Evolutionary conservation across 2,888 invertebrate species (phyloP).

Genomic region (Pyrgus malvae): DNA sequence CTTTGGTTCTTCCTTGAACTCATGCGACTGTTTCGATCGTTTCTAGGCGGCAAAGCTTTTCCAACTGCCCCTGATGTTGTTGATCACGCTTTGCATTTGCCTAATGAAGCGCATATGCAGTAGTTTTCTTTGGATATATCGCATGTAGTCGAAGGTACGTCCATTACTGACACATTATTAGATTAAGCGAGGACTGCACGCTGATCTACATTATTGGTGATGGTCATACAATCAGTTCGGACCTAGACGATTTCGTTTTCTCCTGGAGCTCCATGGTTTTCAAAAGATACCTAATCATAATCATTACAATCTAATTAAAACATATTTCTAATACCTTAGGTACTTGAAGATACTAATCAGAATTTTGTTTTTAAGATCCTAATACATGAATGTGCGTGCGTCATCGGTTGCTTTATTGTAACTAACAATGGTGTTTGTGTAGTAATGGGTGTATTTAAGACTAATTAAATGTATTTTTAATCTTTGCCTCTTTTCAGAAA

Average conservation of each 20-base stretch:
- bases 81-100: slow-evolving; percentile 83
- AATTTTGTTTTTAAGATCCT: neutral
- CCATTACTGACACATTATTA: slow-evolving; percentile 75
- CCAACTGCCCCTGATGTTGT: slow-evolving; percentile 82
- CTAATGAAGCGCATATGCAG: slow-evolving; percentile 83
- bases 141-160: slow-evolving; percentile 82
- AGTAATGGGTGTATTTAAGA: slow-evolving; percentile 75
- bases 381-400: neutral
- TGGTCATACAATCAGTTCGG: slow-evolving; percentile 44
- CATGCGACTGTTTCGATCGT: slow-evolving; percentile 76
- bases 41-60: slow-evolving; percentile 82
- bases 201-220: slow-evolving; percentile 61
- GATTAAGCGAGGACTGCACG: slow-evolving; percentile 62
- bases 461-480: slow-evolving; percentile 46
- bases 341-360: neutral
- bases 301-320: too few relatives aligned
- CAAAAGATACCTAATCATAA: neutral
- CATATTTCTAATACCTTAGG: too few relatives aligned
- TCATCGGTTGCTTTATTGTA: neutral
- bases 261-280: neutral
- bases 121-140: slow-evolving; percentile 83
- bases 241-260: neutral
- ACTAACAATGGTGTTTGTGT: slow-evolving; percentile 38
- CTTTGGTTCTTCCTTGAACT: slow-evolving; percentile 45
- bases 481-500: neutral